Evolutionary conservation across 2,113 vertebrate species (phyloP).

Genomic region (Lichenostomus cassidix): DNA sequence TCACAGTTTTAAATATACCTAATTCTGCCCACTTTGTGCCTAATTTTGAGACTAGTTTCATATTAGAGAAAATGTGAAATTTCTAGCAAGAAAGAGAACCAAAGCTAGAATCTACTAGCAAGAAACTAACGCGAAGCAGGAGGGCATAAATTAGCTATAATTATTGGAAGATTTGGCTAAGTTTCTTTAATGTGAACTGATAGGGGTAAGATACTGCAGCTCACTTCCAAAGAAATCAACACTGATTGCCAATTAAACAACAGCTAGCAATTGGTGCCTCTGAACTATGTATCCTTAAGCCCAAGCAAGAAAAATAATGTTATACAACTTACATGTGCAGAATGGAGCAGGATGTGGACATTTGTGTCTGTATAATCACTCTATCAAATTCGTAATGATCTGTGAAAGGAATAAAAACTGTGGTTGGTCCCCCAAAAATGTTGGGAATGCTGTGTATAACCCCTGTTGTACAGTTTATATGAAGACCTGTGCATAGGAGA

Average conservation of each 20-base stretch:
- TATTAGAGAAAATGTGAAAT: neutral
- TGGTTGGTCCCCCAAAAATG: neutral
- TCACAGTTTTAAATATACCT: neutral
- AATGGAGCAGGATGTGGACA: neutral
- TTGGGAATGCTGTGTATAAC: neutral
- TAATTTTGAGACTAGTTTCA: neutral
- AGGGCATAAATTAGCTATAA: neutral
- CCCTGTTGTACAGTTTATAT: neutral
- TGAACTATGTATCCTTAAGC: neutral
- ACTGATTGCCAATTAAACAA: neutral
- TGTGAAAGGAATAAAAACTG: constrained; percentile 5
- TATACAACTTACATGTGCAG: neutral
- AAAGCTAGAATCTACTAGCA: neutral
- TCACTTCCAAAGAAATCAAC: neutral
- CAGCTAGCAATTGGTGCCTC: neutral
- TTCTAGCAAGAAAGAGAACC: neutral
- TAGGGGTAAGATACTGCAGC: neutral
- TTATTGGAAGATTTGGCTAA: neutral
- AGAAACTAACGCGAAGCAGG: neutral
- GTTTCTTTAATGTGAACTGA: neutral
- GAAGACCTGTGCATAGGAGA: neutral
- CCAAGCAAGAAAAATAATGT: neutral
- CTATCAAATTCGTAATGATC: neutral
- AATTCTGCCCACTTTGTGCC: neutral
- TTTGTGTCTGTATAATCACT: neutral